A percentile compares a stretch with the other conserved stretches of the same genome.
These are phyloP conservation scores for Antechinus flavipes DNA, from an alignment of 2,113 vertebrate genomes.

Conservation along the genomic window DNA sequence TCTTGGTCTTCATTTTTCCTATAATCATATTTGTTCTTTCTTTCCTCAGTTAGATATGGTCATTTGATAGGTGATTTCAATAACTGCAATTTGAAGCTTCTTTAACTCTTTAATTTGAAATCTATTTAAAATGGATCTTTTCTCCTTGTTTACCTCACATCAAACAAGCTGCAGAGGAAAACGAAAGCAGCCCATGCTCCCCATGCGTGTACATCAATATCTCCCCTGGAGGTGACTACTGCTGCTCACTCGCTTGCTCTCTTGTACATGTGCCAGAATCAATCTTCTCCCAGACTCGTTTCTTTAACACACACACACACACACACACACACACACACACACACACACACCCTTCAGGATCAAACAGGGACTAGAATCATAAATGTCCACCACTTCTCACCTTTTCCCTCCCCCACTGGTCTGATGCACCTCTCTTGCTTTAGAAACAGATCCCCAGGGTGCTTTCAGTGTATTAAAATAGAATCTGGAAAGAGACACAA, in stretches of 20 bases:
- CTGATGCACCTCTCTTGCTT: neutral
- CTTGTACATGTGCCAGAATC: slow-evolving; percentile 48
- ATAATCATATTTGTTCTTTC: slow-evolving; percentile 63
- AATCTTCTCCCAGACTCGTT: slow-evolving; percentile 51
- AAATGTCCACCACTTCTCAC: neutral
- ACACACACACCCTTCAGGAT: neutral
- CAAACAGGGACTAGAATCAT: neutral
- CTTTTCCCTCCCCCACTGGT: neutral
- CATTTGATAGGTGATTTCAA: slow-evolving; percentile 56
- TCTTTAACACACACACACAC: slow-evolving; percentile 19
- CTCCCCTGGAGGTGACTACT: slow-evolving; percentile 57
- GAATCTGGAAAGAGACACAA: neutral
- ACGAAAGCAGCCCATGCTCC: slow-evolving; percentile 48
- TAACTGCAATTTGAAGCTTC: slow-evolving; percentile 56
- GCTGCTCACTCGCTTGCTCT: slow-evolving; percentile 55
- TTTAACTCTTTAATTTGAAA: slow-evolving; percentile 74
- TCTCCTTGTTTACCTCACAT: slow-evolving; percentile 68
- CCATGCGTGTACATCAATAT: slow-evolving; percentile 61
- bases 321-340: slow-evolving; percentile 16
- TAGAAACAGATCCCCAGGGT: neutral
- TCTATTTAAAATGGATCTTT: slow-evolving; percentile 65
- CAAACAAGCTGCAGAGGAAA: slow-evolving; percentile 74
- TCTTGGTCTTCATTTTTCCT: slow-evolving; percentile 44
- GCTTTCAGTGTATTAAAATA: neutral
- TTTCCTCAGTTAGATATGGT: slow-evolving; percentile 11